Percentiles rank a stretch among this genome's conserved stretches.
These are phyloP conservation scores for Sceloporus tristichus DNA, from an alignment of 2,113 vertebrate genomes.

Conservation along the genomic window DNA sequence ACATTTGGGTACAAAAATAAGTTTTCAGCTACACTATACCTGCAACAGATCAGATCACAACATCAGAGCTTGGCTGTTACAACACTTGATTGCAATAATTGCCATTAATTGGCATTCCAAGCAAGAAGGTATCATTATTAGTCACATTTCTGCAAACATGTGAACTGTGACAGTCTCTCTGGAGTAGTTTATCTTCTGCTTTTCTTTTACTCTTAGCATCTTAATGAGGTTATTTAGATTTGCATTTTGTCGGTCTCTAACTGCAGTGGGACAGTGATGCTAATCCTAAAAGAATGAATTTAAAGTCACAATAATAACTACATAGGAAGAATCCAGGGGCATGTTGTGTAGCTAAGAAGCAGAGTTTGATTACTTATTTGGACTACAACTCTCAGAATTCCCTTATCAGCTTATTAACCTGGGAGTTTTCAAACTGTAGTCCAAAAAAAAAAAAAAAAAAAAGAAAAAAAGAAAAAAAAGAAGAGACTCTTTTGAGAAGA, in stretches of 20 bases:
- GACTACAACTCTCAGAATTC: no score
- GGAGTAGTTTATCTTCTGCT: constrained; percentile 25
- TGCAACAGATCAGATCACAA: constrained; percentile 53
- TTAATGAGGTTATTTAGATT: constrained; percentile 37
- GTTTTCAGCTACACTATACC: constrained; percentile 44
- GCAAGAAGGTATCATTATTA: constrained; percentile 39
- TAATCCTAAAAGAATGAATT: constrained; percentile 24
- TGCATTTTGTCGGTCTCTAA: background rate
- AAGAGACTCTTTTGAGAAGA: background rate
- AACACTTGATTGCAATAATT: constrained; percentile 49
- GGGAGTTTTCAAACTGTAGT: no score
- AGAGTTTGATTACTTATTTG: no score
- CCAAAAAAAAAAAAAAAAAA: no score
- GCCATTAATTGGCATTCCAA: constrained; percentile 49
- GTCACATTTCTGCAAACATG: constrained; percentile 28
- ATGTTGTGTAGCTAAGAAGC: constrained; percentile 25
- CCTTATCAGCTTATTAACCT: no score
- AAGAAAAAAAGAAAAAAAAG: no score
- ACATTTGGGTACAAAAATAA: constrained; percentile 48
- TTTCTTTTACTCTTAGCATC: constrained; percentile 42
- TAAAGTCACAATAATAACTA: constrained; percentile 25
- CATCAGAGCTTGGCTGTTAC: constrained; percentile 42
- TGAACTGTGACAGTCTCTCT: constrained; percentile 44
- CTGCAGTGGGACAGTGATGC: background rate
- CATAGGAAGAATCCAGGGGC: constrained; percentile 7